These are phyloP conservation scores for Arion vulgaris DNA, from an alignment of 1,140 invertebrate genomes.

Conservation along the genomic window DNA sequence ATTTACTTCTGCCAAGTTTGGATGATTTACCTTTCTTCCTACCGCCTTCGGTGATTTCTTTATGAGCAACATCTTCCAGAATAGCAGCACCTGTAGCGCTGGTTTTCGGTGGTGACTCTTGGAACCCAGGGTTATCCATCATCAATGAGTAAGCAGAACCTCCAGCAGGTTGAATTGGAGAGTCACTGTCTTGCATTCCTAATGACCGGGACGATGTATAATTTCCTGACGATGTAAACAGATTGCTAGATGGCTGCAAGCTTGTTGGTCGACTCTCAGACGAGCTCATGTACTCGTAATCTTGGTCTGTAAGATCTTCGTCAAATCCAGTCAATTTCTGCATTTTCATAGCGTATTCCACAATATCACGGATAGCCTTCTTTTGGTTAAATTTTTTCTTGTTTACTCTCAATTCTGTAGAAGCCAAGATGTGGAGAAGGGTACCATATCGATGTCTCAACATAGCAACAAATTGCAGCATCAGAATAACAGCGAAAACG, in stretches of 20 bases:
- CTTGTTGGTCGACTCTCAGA: slow-evolving; percentile 35
- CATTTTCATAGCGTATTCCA: slow-evolving; percentile 53
- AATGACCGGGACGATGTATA: slow-evolving; percentile 25
- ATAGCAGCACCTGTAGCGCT: not conserved
- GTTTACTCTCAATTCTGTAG: slow-evolving; percentile 91
- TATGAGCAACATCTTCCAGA: not conserved
- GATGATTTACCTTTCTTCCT: slow-evolving; percentile 27
- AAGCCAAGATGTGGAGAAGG: slow-evolving; percentile 95
- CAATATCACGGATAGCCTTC: slow-evolving; percentile 52
- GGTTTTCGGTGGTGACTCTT: slow-evolving; percentile 30
- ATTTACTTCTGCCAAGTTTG: slow-evolving; percentile 35
- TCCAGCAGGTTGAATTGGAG: slow-evolving; percentile 10
- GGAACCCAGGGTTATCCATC: slow-evolving; percentile 47
- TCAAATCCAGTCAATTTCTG: slow-evolving; percentile 52
- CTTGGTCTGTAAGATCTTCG: slow-evolving; percentile 55
- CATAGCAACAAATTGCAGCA: slow-evolving; percentile 75
- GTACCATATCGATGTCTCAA: slow-evolving; percentile 86
- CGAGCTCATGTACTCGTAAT: slow-evolving; percentile 51
- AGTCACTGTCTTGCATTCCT: slow-evolving; percentile 39
- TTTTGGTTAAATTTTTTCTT: slow-evolving; percentile 55
- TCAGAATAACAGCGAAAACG: slow-evolving; percentile 73
- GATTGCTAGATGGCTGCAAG: slow-evolving; percentile 38
- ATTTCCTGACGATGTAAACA: slow-evolving; percentile 3
- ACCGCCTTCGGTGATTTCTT: slow-evolving; percentile 18
- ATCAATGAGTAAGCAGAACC: slow-evolving; percentile 42